A percentile compares a stretch with the other conserved stretches of the same genome.
These are phyloP conservation scores for Manacus vitellinus DNA, from an alignment of 2,113 vertebrate genomes.

Conservation along the genomic window DNA sequence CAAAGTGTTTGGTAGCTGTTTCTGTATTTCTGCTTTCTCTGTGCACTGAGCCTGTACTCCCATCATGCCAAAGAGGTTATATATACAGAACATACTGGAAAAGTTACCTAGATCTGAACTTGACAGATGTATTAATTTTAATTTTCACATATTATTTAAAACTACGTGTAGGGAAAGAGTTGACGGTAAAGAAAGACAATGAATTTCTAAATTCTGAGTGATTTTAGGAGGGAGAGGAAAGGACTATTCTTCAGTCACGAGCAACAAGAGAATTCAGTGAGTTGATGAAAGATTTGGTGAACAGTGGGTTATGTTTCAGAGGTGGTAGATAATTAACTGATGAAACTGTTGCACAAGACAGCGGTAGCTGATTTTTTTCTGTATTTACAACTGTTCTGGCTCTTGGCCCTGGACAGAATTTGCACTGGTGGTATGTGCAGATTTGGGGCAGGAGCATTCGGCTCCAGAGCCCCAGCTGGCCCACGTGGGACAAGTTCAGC, in stretches of 20 bases:
- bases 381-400: neutral
- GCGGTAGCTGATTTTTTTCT: neutral
- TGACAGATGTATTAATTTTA: neutral
- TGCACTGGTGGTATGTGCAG: neutral
- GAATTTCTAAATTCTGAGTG: neutral
- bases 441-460: neutral
- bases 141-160: neutral
- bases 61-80: neutral
- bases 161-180: neutral
- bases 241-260: fast-evolving
- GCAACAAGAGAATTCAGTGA: neutral
- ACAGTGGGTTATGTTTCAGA: neutral
- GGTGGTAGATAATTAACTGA: neutral
- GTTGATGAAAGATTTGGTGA: neutral
- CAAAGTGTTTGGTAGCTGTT: neutral
- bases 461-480: neutral
- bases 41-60: neutral
- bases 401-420: neutral
- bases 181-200: neutral
- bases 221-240: neutral
- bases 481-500: fast-evolving
- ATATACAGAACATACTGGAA: neutral
- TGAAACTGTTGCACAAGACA: neutral
- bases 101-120: neutral
- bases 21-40: neutral